Percentiles rank a stretch among this genome's conserved stretches.
These are phyloP conservation scores for Trilocha varians DNA, from an alignment of 2,888 invertebrate genomes.

Conservation along the genomic window DNA sequence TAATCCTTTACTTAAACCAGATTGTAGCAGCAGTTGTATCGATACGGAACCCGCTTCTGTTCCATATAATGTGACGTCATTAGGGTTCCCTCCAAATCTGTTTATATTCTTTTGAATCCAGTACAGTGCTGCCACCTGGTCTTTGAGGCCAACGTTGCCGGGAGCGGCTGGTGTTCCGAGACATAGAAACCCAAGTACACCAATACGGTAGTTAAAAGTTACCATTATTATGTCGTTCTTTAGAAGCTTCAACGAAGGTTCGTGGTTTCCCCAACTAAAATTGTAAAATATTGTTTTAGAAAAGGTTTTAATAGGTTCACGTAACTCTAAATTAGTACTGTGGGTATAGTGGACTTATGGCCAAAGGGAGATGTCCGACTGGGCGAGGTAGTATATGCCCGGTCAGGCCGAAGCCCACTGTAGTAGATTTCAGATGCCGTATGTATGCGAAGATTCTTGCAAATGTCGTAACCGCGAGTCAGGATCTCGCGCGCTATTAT, in stretches of 20 bases:
- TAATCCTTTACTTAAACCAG: conserved; percentile 38
- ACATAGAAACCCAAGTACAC: conserved; percentile 57
- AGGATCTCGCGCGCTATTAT: too few species aligned
- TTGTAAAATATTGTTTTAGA: not conserved
- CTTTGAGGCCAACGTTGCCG: conserved; percentile 60
- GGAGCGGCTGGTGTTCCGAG: conserved; percentile 37
- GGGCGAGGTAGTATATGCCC: too few species aligned
- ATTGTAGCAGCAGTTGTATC: conserved; percentile 42
- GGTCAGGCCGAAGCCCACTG: too few species aligned
- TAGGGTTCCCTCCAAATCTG: conserved; percentile 50
- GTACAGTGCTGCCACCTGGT: conserved; percentile 54
- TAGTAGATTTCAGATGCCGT: too few species aligned
- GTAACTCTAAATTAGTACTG: too few species aligned
- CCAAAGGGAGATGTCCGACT: too few species aligned
- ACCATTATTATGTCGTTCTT: conserved; percentile 39
- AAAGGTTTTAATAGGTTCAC: not conserved
- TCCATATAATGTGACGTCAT: conserved; percentile 50
- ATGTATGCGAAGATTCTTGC: too few species aligned
- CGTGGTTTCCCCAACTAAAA: conserved; percentile 51
- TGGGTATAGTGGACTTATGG: too few species aligned
- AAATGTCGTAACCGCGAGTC: too few species aligned
- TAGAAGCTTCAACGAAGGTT: conserved; percentile 34
- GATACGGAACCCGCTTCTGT: conserved; percentile 49
- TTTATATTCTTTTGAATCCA: conserved; percentile 58
- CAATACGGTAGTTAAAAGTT: conserved; percentile 56